Conservation (phyloP, 2,888 invertebrate genomes). For the Tenthredo notha region DNA sequence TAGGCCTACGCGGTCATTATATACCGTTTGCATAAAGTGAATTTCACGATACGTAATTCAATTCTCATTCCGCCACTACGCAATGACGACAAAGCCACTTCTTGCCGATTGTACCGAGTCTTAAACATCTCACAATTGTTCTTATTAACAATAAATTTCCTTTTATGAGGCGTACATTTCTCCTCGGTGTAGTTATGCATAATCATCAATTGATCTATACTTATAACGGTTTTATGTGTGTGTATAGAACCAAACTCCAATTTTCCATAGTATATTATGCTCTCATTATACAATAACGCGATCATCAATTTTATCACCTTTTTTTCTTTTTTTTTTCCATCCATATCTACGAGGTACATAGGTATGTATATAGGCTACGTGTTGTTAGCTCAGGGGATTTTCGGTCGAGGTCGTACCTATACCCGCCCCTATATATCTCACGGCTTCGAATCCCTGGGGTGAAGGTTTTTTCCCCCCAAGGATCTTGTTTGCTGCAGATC, state of each 20-base stretch:
- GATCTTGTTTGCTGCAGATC: constrained; percentile 2
- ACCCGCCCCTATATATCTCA: not conserved
- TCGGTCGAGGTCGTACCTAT: constrained; percentile 33
- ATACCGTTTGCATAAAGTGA: not conserved
- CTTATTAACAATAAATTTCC: not conserved
- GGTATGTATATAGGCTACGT: not conserved
- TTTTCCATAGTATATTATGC: not conserved
- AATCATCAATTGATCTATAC: not conserved
- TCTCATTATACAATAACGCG: not conserved
- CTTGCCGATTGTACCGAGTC: not conserved
- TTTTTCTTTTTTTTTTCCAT: not conserved
- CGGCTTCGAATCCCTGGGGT: constrained; percentile 9
- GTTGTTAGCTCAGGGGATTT: constrained; percentile 10
- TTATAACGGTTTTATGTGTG: no score
- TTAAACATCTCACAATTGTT: not conserved
- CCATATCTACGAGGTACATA: not conserved
- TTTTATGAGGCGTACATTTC: not conserved
- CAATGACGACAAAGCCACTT: not conserved
- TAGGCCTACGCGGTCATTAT: not conserved
- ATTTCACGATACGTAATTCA: not conserved
- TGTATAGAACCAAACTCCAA: not conserved
- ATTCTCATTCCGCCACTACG: not conserved
- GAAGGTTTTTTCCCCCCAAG: constrained; percentile 7
- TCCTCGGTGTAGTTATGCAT: not conserved
- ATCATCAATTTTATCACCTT: not conserved